Evolutionary conservation across 2,797 vertebrate genomes (phyloP), one percentile per base, ranked within the genome.

Genomic region (Argyrosomus regius): DNA sequence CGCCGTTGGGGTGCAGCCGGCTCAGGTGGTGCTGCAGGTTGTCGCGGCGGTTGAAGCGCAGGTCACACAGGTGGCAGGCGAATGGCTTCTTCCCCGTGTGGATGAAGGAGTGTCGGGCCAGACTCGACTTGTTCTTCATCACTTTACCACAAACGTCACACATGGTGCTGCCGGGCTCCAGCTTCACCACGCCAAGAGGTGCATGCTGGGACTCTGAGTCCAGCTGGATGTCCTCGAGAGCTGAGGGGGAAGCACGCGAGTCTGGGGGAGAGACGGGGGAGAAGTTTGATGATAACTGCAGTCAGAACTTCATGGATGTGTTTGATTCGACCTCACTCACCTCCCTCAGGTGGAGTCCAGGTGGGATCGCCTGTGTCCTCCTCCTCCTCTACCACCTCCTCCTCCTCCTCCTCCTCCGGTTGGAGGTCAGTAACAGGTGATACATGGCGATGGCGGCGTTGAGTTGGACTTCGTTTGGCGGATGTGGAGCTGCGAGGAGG

Each of bases 61-160:
- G 59, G 0, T 88, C 78, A 1, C 91, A 93, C 18, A 92, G 84
- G 43, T 87, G 87, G 75, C 92, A 93, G 81, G 82, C 73, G 20
- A 83, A 90, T 0, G 92, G 92, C 61, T 91, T 91, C 73, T 80
- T 77, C 1, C 92, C 92, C 1, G 90, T 92, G 89, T 93, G 92
- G 84, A 93, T 92, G 77, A 93, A 91, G 16, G 90, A 86, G 75
- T 93, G 92, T 0, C 92, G 88, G 0, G 86, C 87, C 70, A 93
- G 82, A n/a, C 92, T 93, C 0, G 92, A 87, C 72, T 91, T 92
- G 31, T 84, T 91, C 83, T 92, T 92, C 89, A 93, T 91, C 68
- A 93, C 91, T 75, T 93, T 93, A 0, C 92, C 92, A 0, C 92
- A 93, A 0, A 93, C 82, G 12, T 93, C 90, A 1, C 92, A 93